These are phyloP conservation scores for Nemotelus pantherinus DNA, from an alignment of 2,888 invertebrate genomes.

Conservation along the genomic window DNA sequence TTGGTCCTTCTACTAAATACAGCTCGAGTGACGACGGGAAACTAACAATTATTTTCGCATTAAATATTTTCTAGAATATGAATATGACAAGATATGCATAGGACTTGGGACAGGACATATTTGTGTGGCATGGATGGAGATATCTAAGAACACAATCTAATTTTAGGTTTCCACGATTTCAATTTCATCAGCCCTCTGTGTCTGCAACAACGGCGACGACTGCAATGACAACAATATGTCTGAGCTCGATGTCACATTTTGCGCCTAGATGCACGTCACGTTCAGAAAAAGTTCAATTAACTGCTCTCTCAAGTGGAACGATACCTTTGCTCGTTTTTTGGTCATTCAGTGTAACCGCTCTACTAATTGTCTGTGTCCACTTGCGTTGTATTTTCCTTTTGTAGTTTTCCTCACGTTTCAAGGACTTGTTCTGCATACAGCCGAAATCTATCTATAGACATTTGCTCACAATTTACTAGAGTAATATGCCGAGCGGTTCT, in stretches of 20 bases:
- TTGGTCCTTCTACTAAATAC: not conserved
- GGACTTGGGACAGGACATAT: slow-evolving; percentile 11
- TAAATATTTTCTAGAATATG: slow-evolving; percentile 12
- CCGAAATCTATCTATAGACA: not conserved
- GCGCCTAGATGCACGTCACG: not conserved
- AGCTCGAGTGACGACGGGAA: slow-evolving; percentile 7
- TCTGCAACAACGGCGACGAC: not conserved
- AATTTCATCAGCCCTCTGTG: slow-evolving; percentile 5
- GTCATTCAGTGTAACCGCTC: not conserved
- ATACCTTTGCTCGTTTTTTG: not conserved
- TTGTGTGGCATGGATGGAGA: not conserved
- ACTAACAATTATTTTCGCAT: slow-evolving; percentile 42
- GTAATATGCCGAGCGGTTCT: too few relatives aligned
- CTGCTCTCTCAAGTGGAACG: slow-evolving; percentile 34
- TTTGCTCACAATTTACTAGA: not conserved
- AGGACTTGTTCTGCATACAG: not conserved
- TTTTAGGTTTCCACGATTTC: slow-evolving; percentile 31
- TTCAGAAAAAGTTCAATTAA: slow-evolving; percentile 39
- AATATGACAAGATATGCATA: slow-evolving; percentile 16
- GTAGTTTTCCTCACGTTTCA: slow-evolving; percentile 15
- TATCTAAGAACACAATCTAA: slow-evolving; percentile 33
- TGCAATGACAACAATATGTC: not conserved
- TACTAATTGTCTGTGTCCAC: slow-evolving; percentile 39
- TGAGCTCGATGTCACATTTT: not conserved
- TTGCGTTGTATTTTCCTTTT: slow-evolving; percentile 5